Evolutionary conservation across 53 echinoderm and acorn worm genomes (phyloP).

Genomic region (Apostichopus leukothele): DNA sequence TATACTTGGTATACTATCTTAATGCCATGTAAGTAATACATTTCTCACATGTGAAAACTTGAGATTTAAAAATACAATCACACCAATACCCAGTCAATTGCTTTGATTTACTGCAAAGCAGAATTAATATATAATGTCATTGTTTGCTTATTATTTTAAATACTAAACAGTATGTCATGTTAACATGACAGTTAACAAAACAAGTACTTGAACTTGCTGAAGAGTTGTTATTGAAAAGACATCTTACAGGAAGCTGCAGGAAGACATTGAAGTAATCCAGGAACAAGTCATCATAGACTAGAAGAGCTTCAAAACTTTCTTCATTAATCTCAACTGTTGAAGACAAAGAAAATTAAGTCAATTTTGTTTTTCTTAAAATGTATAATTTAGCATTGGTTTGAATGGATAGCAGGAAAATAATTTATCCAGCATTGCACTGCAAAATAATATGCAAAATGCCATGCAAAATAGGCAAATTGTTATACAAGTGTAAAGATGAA

Average conservation of each 20-base stretch:
- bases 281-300: slow-evolving; percentile 96
- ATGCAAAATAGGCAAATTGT: too few relatives aligned
- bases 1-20: too few relatives aligned
- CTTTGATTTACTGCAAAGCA: background rate
- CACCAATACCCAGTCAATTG: background rate
- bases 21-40: too few relatives aligned
- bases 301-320: slow-evolving; percentile 93
- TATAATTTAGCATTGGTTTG: too few relatives aligned
- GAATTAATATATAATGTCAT: background rate
- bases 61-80: too few relatives aligned
- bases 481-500: too few relatives aligned
- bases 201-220: background rate
- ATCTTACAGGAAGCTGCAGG: slow-evolving; percentile 90
- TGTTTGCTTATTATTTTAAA: background rate
- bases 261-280: slow-evolving; percentile 98
- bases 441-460: too few relatives aligned
- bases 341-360: background rate
- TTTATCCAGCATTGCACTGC: too few relatives aligned
- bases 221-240: background rate
- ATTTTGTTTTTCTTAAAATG: too few relatives aligned
- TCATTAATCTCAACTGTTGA: slow-evolving; percentile 83
- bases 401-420: too few relatives aligned
- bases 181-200: background rate
- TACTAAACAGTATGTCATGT: background rate
- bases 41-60: too few relatives aligned